These are phyloP conservation scores for Antedon mediterranea DNA, from an alignment of 53 echinoderm and acorn worm species.

Conservation along the genomic window DNA sequence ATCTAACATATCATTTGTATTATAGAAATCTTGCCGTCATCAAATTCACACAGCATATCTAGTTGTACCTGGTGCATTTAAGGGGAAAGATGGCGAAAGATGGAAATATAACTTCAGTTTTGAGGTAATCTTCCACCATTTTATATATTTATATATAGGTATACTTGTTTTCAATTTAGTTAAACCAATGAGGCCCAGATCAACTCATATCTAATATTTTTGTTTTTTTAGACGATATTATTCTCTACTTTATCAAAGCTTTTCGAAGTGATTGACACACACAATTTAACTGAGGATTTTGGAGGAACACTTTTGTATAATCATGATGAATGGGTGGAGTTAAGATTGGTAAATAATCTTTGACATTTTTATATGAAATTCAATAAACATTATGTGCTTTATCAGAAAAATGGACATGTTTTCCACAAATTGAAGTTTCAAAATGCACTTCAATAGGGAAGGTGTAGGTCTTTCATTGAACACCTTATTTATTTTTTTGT, in stretches of 20 bases:
- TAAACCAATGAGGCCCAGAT: no score
- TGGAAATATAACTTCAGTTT: not conserved
- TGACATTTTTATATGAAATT: not conserved
- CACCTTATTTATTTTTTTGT: no score
- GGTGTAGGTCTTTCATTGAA: no score
- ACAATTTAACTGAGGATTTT: not conserved
- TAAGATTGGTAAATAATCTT: conserved; percentile 1
- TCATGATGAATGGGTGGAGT: not conserved
- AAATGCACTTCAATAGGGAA: no score
- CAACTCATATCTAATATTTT: no score
- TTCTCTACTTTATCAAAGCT: not conserved
- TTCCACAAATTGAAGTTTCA: no score
- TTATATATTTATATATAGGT: not conserved
- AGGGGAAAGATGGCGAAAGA: not conserved
- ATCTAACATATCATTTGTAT: not conserved
- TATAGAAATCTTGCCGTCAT: not conserved
- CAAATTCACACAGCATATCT: not conserved
- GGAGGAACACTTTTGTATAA: not conserved
- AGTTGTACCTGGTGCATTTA: not conserved
- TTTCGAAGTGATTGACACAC: not conserved
- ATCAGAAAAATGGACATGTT: no score
- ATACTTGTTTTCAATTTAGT: not conserved
- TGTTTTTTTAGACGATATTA: conserved; percentile 1
- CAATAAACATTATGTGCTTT: no score
- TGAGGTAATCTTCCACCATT: not conserved